Percentiles rank a stretch among this genome's conserved stretches.
Conservation (phyloP, 2,797 vertebrate genomes). For the Zonotrichia albicollis region DNA sequence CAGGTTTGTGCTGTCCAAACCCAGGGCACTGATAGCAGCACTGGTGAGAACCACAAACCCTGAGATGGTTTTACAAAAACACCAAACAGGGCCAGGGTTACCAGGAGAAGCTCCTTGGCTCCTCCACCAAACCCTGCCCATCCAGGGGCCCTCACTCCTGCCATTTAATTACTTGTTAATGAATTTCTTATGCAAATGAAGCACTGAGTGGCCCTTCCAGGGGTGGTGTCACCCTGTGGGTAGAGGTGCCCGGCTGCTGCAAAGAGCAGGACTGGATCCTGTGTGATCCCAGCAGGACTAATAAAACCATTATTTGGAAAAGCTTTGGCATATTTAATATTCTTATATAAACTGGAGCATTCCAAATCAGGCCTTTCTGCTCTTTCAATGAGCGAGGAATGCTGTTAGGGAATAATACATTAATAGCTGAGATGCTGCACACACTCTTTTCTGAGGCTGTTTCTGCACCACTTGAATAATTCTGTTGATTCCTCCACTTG, state of each 20-base stretch:
- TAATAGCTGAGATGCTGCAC: neutral
- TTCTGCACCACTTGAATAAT: slow-evolving; percentile 27
- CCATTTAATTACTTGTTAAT: slow-evolving; percentile 9
- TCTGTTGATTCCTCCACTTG: slow-evolving; percentile 27
- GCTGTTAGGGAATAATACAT: neutral
- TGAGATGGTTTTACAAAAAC: neutral
- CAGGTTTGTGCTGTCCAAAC: neutral
- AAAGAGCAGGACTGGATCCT: neutral
- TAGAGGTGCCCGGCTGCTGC: neutral
- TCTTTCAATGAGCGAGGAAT: neutral
- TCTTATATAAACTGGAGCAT: neutral
- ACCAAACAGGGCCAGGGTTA: accelerated
- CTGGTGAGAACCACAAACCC: accelerated
- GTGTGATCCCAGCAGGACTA: neutral
- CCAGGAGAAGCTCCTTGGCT: neutral
- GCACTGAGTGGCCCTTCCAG: neutral
- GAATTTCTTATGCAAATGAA: neutral
- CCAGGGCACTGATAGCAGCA: accelerated
- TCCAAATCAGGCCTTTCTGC: neutral
- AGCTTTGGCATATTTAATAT: neutral
- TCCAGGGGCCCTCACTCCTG: neutral
- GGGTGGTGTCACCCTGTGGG: neutral
- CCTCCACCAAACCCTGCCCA: neutral
- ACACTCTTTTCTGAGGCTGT: neutral
- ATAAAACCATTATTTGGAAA: slow-evolving; percentile 3